Evolutionary conservation across 2,797 vertebrate species (phyloP), one percentile per base, ranked within the genome.

Genomic region (Tympanoctomys barrerae): DNA sequence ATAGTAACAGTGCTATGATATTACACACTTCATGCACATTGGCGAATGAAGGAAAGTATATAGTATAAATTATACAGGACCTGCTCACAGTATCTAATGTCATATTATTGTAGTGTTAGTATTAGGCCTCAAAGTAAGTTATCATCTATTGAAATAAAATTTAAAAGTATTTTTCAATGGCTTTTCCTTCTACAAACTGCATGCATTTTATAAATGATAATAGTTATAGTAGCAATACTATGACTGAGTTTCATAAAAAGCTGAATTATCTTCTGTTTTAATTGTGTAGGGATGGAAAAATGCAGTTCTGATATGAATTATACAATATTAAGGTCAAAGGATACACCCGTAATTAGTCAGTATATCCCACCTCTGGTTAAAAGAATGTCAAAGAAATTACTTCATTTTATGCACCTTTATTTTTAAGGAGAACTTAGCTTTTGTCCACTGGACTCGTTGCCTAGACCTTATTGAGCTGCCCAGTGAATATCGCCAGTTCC

Each of bases 121-220:
- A 31, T 39, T 78, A 91, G 64, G 52, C 52, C 82, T 93, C 57
- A 64, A 91, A 96, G 33, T 64, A 94, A 80, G 16, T 62, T 81
- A 90, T 61, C 8, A 54, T 24, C 71, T 87, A 71, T 89, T 68
- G 88, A 94, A 88, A 91, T 66, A 93, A 91, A 33, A 52, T 90
- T 87, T 83, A 0, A 64, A 71, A 88, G 54, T 2, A 83, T 26
- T 0, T 79, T 96, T 22, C 61, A 36, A 26, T 6, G 26, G 1
- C 22, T 89, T 93, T 73, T 83, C 19, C 87, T 89, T 28, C 26
- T n/a, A 88, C 1, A 83, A 89, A 89, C 5, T 77, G 14, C 3
- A 79, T 1, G 81, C 86, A 62, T 52, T 94, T 78, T 66, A 28
- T 54, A 94, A 88, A 73, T 75, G 31, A 80, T n/a, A 78, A 21